A percentile compares a stretch with the other conserved stretches of the same genome.
Evolutionary conservation across 2,113 vertebrate species (phyloP).

Genomic region (Brachypteracias leptosomus): DNA sequence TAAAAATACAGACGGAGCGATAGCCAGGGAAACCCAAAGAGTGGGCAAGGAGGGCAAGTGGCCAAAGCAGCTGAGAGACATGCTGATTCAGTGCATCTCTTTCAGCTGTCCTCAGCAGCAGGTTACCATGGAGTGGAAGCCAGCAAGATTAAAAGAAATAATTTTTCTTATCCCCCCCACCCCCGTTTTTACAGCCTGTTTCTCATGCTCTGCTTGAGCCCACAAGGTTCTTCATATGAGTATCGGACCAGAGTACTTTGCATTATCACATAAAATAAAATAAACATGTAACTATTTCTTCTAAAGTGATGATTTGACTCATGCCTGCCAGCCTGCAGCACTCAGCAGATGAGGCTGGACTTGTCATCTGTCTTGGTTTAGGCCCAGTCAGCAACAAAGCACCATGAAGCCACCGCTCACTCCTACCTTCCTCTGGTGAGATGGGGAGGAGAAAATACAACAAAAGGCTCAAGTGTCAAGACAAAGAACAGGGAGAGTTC

Average conservation of each 20-base stretch:
- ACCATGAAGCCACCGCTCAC: neutral
- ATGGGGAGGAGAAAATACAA: neutral
- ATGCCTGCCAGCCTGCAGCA: neutral
- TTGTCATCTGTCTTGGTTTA: neutral
- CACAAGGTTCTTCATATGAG: neutral
- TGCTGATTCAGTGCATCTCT: conserved; percentile 30
- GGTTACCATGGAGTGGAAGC: neutral
- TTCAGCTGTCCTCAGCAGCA: conserved; percentile 6
- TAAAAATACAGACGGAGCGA: conserved; percentile 11
- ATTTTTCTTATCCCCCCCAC: neutral
- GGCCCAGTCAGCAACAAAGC: neutral
- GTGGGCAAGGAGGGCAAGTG: neutral
- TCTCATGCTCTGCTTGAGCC: neutral
- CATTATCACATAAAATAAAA: fast-evolving
- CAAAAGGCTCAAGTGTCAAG: neutral
- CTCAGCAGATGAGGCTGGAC: neutral
- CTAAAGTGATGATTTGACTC: neutral
- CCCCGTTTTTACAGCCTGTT: neutral
- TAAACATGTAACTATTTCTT: neutral
- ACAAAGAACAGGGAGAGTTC: neutral
- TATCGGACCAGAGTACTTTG: neutral
- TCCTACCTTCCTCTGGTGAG: neutral
- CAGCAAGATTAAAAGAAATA: neutral
- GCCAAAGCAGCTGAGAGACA: conserved; percentile 24
- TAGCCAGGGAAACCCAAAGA: conserved; percentile 33